Conservation (phyloP, 2,113 vertebrate species). For the Proterorhinus semilunaris region DNA sequence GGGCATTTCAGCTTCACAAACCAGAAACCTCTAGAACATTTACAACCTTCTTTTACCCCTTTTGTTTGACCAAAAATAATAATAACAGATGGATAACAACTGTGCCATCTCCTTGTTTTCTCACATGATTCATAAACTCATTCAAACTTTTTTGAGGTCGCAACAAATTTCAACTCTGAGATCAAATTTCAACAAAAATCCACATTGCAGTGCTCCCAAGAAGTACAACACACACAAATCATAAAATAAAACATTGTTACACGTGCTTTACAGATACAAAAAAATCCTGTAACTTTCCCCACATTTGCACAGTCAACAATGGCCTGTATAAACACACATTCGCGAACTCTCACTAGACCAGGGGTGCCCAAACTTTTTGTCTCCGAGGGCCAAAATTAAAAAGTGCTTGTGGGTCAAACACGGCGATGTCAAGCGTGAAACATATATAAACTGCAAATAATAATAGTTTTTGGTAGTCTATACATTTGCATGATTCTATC, state of each 20-base stretch:
- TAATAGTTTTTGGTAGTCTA: no score
- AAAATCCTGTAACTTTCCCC: no score
- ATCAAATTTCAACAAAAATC: conserved; percentile 10
- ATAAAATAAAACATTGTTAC: conserved; percentile 12
- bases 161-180: conserved; percentile 38
- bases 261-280: no score
- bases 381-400: no score
- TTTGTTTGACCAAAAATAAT: background rate
- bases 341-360: no score
- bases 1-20: background rate
- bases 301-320: no score
- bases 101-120: conserved; percentile 26
- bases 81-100: conserved; percentile 25
- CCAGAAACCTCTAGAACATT: background rate
- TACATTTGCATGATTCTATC: no score
- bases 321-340: no score
- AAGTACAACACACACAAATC: conserved; percentile 26
- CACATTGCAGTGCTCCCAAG: conserved; percentile 1
- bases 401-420: no score
- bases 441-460: no score
- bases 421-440: no score
- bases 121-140: conserved; percentile 28
- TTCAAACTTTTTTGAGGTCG: conserved; percentile 35
- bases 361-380: no score
- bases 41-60: background rate